These are phyloP conservation scores for Micrasema minimum DNA, from an alignment of 1,140 invertebrate genomes.

Conservation along the genomic window DNA sequence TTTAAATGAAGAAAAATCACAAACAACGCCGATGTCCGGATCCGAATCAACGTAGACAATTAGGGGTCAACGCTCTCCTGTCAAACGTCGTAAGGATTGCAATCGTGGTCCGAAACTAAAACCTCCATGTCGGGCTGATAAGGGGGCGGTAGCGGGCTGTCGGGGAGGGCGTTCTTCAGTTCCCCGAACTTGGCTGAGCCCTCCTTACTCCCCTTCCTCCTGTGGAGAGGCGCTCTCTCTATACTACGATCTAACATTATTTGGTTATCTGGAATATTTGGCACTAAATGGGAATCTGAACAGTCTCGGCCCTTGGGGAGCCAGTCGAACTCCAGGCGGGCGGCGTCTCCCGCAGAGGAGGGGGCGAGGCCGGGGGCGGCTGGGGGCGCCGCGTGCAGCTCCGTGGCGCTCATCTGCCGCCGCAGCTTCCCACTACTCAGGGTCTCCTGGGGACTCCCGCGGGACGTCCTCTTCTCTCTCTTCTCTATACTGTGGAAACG, in stretches of 20 bases:
- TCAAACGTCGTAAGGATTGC: conserved; percentile 49
- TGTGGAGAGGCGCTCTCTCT: conserved; percentile 32
- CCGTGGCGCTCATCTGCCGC: conserved; percentile 52
- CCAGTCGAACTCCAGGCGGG: conserved; percentile 47
- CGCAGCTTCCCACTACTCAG: conserved; percentile 30
- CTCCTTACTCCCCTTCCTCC: not conserved
- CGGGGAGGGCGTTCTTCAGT: conserved; percentile 49
- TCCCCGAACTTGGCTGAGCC: conserved; percentile 47
- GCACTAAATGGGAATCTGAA: conserved; percentile 51
- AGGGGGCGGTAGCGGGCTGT: conserved; percentile 21
- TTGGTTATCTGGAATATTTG: conserved; percentile 49
- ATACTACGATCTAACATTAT: conserved; percentile 47
- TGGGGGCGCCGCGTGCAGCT: conserved; percentile 43
- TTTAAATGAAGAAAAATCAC: conserved; percentile 33
- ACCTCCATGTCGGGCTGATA: conserved; percentile 51
- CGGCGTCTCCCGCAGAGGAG: conserved; percentile 49
- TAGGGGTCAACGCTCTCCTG: not conserved
- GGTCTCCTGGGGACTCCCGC: conserved; percentile 27
- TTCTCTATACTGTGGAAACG: conserved; percentile 35
- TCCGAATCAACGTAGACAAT: too few species aligned
- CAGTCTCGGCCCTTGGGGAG: conserved; percentile 42
- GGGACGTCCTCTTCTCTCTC: conserved; percentile 31
- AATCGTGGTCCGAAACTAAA: conserved; percentile 53
- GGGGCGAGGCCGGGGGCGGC: conserved; percentile 41
- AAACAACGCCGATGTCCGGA: conserved; percentile 10